Evolutionary conservation across 1,140 invertebrate genomes (phyloP).

Genomic region (Ectropis grisescens): DNA sequence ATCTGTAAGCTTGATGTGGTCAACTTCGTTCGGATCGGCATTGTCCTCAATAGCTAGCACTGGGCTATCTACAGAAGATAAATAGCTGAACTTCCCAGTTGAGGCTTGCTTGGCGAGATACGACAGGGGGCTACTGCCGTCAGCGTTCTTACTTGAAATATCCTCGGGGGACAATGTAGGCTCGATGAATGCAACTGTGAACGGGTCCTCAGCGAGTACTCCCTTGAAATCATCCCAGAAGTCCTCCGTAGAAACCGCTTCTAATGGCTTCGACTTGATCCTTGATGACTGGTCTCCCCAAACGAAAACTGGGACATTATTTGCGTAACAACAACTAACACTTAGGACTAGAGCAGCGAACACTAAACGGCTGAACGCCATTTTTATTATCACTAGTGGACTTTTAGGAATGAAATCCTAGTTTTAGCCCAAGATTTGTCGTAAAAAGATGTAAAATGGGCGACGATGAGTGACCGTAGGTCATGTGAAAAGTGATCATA

Average conservation of each 20-base stretch:
- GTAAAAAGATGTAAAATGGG: conserved; percentile 50
- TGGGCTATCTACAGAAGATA: conserved; percentile 43
- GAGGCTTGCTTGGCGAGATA: conserved; percentile 40
- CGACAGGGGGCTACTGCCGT: conserved; percentile 44
- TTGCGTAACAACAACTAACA: conserved; percentile 32
- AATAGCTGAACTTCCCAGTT: conserved; percentile 27
- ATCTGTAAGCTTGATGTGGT: conserved; percentile 43
- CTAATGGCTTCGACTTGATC: conserved; percentile 36
- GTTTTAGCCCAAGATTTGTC: conserved; percentile 46
- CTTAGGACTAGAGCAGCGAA: conserved; percentile 51
- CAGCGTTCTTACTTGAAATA: conserved; percentile 48
- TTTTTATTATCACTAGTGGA: conserved; percentile 45
- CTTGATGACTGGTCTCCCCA: conserved; percentile 42
- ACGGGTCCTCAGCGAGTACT: conserved; percentile 30
- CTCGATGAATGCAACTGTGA: conserved; percentile 53
- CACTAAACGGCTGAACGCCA: conserved; percentile 54
- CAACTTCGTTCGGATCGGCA: conserved; percentile 35
- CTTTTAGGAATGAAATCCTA: conserved; percentile 36
- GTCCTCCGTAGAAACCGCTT: conserved; percentile 13
- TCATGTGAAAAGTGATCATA: conserved; percentile 68
- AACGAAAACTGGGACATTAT: conserved; percentile 50
- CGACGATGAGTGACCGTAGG: conserved; percentile 49
- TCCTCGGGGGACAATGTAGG: conserved; percentile 63
- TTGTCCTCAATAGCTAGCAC: conserved; percentile 33
- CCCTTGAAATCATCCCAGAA: conserved; percentile 34